These are phyloP conservation scores for Astyanax mexicanus DNA, from an alignment of 2,797 vertebrate species.

Conservation along the genomic window DNA sequence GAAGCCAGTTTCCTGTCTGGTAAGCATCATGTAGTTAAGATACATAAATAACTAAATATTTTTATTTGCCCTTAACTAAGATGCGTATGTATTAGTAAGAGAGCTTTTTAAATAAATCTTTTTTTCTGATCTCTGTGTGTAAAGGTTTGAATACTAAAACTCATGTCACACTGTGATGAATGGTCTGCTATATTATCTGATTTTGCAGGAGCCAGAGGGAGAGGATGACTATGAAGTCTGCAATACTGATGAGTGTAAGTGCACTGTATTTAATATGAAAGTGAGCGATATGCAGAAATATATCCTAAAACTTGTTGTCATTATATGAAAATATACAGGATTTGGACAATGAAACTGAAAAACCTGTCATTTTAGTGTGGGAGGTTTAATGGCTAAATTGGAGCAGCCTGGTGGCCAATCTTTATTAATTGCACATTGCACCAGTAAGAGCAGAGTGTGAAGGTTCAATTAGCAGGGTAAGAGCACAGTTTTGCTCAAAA, in stretches of 20 bases:
- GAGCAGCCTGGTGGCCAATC: too few species aligned
- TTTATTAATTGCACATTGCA: too few species aligned
- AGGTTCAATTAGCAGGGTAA: too few species aligned
- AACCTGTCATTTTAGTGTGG: too few species aligned
- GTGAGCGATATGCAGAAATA: not conserved
- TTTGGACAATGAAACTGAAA: too few species aligned
- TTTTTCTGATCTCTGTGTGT: too few species aligned
- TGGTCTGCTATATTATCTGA: not conserved
- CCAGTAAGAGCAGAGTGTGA: too few species aligned
- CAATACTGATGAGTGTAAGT: constrained; percentile 76
- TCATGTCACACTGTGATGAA: not conserved
- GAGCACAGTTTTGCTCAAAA: too few species aligned
- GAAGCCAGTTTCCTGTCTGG: constrained; percentile 49
- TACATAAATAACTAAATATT: not conserved
- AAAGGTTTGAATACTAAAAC: not conserved
- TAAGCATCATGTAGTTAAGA: constrained; percentile 62
- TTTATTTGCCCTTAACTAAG: not conserved
- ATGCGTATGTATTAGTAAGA: not conserved
- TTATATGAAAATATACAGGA: too few species aligned
- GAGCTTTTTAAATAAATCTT: too few species aligned
- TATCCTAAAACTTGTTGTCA: too few species aligned
- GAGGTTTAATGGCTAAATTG: too few species aligned
- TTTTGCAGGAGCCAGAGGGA: constrained; percentile 67
- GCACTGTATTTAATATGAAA: not conserved
- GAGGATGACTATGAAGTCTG: constrained; percentile 79